These are phyloP conservation scores for Poeciliopsis presidionis DNA, from an alignment of 2,797 vertebrate species.

Conservation along the genomic window DNA sequence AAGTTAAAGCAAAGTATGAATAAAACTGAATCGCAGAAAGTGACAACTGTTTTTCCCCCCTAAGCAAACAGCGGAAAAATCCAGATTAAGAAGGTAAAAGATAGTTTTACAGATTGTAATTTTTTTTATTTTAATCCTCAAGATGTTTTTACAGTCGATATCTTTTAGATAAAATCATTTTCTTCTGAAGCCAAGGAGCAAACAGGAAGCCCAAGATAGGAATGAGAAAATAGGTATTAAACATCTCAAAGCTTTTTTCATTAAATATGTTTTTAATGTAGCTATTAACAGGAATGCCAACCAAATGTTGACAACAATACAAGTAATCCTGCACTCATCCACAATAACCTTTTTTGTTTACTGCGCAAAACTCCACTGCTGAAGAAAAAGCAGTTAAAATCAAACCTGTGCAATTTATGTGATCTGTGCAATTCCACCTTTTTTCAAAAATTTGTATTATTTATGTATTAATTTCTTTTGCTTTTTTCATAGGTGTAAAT, in stretches of 20 bases:
- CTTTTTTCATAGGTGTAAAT: not conserved
- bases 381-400: not conserved
- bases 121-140: not conserved
- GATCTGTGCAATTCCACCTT: not conserved
- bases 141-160: not conserved
- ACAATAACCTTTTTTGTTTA: no score
- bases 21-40: slow-evolving; percentile 9
- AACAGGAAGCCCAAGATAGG: not conserved
- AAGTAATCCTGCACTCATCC: not conserved
- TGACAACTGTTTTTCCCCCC: not conserved
- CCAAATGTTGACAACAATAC: not conserved
- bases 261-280: not conserved
- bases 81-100: not conserved
- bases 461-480: not conserved
- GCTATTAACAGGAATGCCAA: not conserved
- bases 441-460: not conserved
- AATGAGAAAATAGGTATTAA: not conserved
- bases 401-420: not conserved
- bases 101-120: not conserved
- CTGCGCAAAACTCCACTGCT: no score
- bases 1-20: slow-evolving; percentile 19
- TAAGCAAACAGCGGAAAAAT: slow-evolving; percentile 14
- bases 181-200: not conserved
- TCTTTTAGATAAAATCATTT: not conserved
- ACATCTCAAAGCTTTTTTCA: not conserved